Evolutionary conservation across 2,888 invertebrate genomes (phyloP), one percentile per base, ranked within the genome.

Genomic region (Caenorhabditis sp.): DNA sequence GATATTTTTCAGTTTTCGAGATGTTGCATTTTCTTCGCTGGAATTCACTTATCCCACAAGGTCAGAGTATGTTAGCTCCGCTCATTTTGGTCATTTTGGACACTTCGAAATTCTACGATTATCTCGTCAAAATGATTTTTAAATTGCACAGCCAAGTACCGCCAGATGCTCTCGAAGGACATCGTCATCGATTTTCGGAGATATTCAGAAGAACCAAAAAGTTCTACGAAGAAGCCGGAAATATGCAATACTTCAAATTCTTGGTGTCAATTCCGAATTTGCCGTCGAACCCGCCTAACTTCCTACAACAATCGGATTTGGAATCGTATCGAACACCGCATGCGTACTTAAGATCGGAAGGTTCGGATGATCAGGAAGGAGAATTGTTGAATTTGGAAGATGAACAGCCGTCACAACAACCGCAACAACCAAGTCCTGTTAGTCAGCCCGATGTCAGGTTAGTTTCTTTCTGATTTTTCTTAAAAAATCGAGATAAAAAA

Each of bases 221-320:
- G 78, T 99, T 99, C 90, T 99, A 97, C 89, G 92, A 93, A 86
- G 94, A 93, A 88, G 93, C 95, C 14, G 93, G 93, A 86, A 95
- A 93, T 83, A 91, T 97, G 82, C 99, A 99, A 89, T 99, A 99
- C 90, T 99, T 97, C 90, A 94, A 95, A 87, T 94, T 95, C 89
- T 91, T 99, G 58, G 94, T 99, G 72, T 93, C 94, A 63, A 93
- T 97, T 81, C 97, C 97, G 2, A 91, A 93, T 50, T 90, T 99
- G 85, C 97, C 97, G 31, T 83, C 92, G 90, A 92, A 92, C 84
- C 95, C 97, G 68, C 99, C 97, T 0, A 97, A 99, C 89, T 97
- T 99, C 90, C 90, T 95, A 77, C 91, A 93, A 75, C 92, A 94
- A 90, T 93, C 95, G 57, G 97, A 97, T 88, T 92, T 99, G 86